Conservation (phyloP, 2,888 invertebrate species). For the Yponomeuta plumbellus region DNA sequence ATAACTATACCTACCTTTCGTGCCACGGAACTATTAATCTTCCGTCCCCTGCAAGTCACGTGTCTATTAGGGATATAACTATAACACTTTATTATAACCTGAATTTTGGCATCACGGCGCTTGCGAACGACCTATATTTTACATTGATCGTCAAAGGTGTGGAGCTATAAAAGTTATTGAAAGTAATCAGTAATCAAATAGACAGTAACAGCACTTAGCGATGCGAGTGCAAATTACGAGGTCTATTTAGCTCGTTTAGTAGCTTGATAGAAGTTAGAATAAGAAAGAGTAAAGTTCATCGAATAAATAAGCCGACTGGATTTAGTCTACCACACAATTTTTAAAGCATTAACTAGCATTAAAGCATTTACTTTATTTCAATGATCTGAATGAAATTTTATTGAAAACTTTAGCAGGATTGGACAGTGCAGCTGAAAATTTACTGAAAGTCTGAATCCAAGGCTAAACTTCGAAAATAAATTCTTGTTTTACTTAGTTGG, state of each 20-base stretch:
- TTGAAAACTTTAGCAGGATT: too few species aligned
- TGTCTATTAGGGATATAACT: conserved; percentile 2
- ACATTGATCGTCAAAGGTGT: neutral
- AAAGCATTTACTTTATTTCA: too few species aligned
- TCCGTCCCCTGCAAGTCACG: conserved; percentile 25
- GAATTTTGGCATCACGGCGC: conserved; percentile 6
- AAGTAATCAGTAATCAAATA: neutral
- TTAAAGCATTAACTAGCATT: too few species aligned
- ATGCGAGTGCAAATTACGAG: neutral
- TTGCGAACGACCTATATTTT: conserved; percentile 8
- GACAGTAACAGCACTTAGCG: too few species aligned
- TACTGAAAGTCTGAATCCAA: neutral
- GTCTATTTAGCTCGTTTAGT: neutral
- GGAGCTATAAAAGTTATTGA: neutral
- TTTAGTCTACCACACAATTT: too few species aligned
- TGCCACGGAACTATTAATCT: conserved; percentile 37
- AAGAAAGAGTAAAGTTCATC: too few species aligned
- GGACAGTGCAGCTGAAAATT: too few species aligned
- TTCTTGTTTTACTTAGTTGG: neutral
- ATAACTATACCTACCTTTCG: conserved; percentile 26
- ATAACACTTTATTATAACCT: conserved; percentile 11
- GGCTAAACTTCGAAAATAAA: neutral
- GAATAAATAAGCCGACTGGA: too few species aligned
- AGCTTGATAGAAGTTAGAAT: too few species aligned
- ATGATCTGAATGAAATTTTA: too few species aligned